Base-by-base conservation (phyloP, 2,888 invertebrate genomes). In the Poecilus cupreus region DNA sequence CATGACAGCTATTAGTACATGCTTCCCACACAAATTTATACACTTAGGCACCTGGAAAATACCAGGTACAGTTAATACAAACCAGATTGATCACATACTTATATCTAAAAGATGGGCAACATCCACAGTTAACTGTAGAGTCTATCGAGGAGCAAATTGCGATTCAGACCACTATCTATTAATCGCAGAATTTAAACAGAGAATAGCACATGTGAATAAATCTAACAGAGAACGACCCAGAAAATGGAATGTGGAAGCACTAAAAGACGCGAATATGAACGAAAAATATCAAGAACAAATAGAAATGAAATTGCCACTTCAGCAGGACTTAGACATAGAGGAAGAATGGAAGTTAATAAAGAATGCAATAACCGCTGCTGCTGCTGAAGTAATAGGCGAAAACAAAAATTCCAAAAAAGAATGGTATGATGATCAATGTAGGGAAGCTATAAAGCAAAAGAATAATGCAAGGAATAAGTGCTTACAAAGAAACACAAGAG, bases 391-490 rank as follows among this genome's bases (percentile, higher is more conserved):
- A n/a, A 22, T 24, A n/a, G 24, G 24, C 11, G 32, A 11, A 60
- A 60, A 4, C 11, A 24, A 22, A 2, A 60, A n/a, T 26, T 2
- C 13, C 3, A 1, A n/a, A 3, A 68, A 68, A 5, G 68, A 39
- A 6, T 68, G 68, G 68, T 68, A 11, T 18, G 32, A 68, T 68
- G 68, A 68, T 16, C 11, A 68, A 2, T 68, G 68, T 16, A 60
- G 60, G 10, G 3, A 24, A 24, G 60, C 60, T 11, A 37, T 68
- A 10, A 16, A 37, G 16, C 2, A 32, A 0, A 68, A 68, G n/a
- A 39, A 13, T 37, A 18, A 68, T 2, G 6, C 13, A 37, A 68
- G 68, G 16, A 32, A 26, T 3, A 68, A 13, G 13, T n/a, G n/a
- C 13, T 18, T 68, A 68, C 13, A 32, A 1, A 39, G 26, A 32